These are phyloP conservation scores for Tiliqua scincoides DNA, from an alignment of 2,113 vertebrate genomes.

Conservation along the genomic window DNA sequence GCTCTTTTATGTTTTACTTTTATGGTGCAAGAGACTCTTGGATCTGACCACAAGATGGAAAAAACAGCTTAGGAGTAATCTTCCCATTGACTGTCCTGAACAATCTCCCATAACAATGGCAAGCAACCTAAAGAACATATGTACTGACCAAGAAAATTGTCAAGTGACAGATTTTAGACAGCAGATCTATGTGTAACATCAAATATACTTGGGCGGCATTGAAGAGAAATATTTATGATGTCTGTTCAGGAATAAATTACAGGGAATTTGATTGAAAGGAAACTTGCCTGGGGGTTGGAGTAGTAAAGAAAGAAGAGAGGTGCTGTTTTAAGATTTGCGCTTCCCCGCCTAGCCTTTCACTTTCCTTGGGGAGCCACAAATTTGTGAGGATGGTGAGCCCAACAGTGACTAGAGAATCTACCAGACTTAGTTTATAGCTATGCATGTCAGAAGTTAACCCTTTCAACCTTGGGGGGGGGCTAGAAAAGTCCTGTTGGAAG, in stretches of 20 bases:
- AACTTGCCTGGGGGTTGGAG: not conserved
- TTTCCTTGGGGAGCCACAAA: constrained; percentile 5
- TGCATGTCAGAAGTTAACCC: not conserved
- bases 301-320: not conserved
- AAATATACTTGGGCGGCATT: not conserved
- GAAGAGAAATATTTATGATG: not conserved
- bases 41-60: not conserved
- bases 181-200: not conserved
- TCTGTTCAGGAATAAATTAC: not conserved
- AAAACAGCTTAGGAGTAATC: not conserved
- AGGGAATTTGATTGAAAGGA: constrained; percentile 12
- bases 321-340: constrained; percentile 12
- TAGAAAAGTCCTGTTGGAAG: not conserved
- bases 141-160: not conserved
- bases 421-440: constrained; percentile 18
- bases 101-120: not conserved
- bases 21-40: not conserved
- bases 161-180: not conserved
- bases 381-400: constrained; percentile 29
- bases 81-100: not conserved
- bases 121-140: not conserved
- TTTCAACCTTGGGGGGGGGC: not conserved
- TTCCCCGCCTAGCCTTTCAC: constrained; percentile 11
- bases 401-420: constrained; percentile 29
- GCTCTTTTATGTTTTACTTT: not conserved